phyloP scores from a whole-genome alignment of 2,888 invertebrate genomes.

The Xylota segnis region DNA sequence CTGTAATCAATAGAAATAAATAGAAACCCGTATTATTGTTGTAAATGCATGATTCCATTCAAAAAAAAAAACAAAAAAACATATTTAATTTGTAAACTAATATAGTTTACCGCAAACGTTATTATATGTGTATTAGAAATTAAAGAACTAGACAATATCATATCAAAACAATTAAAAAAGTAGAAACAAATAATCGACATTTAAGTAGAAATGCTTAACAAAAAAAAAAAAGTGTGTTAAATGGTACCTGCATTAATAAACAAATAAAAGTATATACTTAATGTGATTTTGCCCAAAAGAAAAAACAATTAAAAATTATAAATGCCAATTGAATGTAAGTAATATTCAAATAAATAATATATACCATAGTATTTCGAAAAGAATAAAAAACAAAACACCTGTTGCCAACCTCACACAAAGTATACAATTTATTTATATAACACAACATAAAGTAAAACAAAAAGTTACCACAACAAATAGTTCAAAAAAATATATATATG shows the following conservation, averaged over 20 bases:
- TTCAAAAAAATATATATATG: slow-evolving; percentile 18
- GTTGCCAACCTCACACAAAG: slow-evolving; percentile 47
- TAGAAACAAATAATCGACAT: slow-evolving; percentile 44
- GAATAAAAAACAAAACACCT: slow-evolving; percentile 25
- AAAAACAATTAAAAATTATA: neutral
- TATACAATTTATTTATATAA: slow-evolving; percentile 19
- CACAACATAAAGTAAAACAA: slow-evolving; percentile 10
- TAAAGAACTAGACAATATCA: slow-evolving; percentile 65
- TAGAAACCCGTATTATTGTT: slow-evolving; percentile 37
- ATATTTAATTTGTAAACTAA: neutral
- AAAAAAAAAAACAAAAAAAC: neutral
- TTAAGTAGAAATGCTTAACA: slow-evolving; percentile 55
- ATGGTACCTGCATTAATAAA: slow-evolving; percentile 65
- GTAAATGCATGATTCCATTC: slow-evolving; percentile 49
- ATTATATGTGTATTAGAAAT: slow-evolving; percentile 39
- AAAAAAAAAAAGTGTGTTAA: slow-evolving; percentile 56
- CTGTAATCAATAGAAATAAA: slow-evolving; percentile 28
- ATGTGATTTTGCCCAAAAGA: slow-evolving; percentile 63
- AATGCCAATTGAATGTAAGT: slow-evolving; percentile 59
- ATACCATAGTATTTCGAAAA: neutral
- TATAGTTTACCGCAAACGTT: neutral
- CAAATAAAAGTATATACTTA: slow-evolving; percentile 26
- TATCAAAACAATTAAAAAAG: slow-evolving; percentile 49
- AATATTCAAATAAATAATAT: neutral
- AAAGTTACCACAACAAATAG: slow-evolving; percentile 16